Evolutionary conservation across 2,888 invertebrate genomes (phyloP).

Genomic region (Aricia artaxerxes): DNA sequence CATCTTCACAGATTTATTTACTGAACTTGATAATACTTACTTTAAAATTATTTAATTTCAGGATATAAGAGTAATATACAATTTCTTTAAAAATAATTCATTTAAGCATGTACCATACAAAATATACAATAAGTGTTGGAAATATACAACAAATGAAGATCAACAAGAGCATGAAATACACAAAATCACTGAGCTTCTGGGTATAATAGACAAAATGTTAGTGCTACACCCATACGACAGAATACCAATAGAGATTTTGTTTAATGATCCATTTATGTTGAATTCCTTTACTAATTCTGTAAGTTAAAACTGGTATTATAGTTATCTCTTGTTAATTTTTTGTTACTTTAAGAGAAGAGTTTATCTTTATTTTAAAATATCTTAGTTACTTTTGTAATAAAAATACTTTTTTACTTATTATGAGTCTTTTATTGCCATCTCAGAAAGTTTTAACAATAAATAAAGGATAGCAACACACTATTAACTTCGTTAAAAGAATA

Average conservation of each 20-base stretch:
- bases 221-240: conserved; percentile 51
- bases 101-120: conserved; percentile 40
- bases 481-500: too few species aligned
- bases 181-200: conserved; percentile 45
- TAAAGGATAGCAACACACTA: too few species aligned
- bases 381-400: background rate
- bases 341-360: background rate
- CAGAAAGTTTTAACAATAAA: background rate
- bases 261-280: conserved; percentile 51
- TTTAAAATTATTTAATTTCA: conserved; percentile 41
- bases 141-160: background rate
- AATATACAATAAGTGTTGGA: conserved; percentile 45
- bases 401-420: background rate
- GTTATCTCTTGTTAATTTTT: background rate
- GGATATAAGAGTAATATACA: conserved; percentile 37
- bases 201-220: conserved; percentile 56
- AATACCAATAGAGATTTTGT: conserved; percentile 53
- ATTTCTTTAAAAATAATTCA: conserved; percentile 41
- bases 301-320: background rate
- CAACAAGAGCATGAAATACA: conserved; percentile 39
- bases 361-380: background rate
- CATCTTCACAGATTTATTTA: background rate
- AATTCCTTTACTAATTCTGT: conserved; percentile 32
- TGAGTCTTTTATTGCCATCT: background rate
- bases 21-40: background rate